Conservation (phyloP, 2,113 vertebrate genomes). For the Leucosticte australis region DNA sequence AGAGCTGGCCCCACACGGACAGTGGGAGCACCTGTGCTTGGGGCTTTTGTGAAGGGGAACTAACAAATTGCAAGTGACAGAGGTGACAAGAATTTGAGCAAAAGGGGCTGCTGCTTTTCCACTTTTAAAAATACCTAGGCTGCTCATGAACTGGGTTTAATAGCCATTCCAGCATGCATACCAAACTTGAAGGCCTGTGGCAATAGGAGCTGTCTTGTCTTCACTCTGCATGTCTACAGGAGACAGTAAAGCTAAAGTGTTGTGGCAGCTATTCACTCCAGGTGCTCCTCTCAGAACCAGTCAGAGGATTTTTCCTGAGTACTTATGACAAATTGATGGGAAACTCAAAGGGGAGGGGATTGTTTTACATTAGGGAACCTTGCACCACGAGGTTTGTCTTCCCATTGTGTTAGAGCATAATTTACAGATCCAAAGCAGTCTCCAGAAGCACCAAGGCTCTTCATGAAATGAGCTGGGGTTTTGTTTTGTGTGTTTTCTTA, state of each 20-base stretch:
- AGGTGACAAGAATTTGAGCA: neutral
- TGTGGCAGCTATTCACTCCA: neutral
- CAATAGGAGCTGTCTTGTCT: conserved; percentile 25
- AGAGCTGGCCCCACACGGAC: neutral
- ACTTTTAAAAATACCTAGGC: neutral
- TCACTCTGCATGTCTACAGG: neutral
- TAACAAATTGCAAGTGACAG: neutral
- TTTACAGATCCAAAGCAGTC: conserved; percentile 48
- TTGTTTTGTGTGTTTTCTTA: neutral
- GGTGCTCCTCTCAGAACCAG: neutral
- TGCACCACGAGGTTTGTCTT: neutral
- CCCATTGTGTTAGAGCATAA: neutral
- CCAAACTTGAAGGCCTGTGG: conserved; percentile 13
- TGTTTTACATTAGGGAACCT: neutral
- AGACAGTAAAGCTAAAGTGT: neutral
- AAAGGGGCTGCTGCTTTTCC: conserved; percentile 2
- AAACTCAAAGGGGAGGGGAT: neutral
- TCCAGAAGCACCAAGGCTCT: neutral
- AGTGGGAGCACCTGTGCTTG: neutral
- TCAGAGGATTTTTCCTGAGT: conserved; percentile 8
- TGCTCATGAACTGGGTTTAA: neutral
- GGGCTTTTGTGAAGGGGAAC: neutral
- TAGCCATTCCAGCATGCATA: conserved; percentile 33
- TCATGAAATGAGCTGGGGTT: neutral
- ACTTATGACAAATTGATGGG: neutral